These are phyloP conservation scores for human (Homo sapiens) DNA, from an alignment of 2,113 vertebrate genomes.

Conservation along the genomic window GRCh38 chr12:119111001-119111500, in stretches of 20 bases:
- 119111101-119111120: not conserved
- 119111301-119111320: not conserved
- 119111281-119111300: too few species aligned
- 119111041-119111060: not conserved
- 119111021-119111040: too few species aligned
- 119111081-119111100: not conserved
- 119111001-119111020: not conserved
- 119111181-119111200: fast-evolving
- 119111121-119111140: not conserved
- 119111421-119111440: not conserved
- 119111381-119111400: not conserved
- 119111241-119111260: fast-evolving
- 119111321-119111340: not conserved
- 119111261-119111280: too few species aligned
- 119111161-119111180: fast-evolving
- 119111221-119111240: fast-evolving
- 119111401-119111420: not conserved
- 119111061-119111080: not conserved
- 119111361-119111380: not conserved
- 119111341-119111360: not conserved
- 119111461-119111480: not conserved
- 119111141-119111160: too few species aligned
- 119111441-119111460: not conserved
- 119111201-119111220: too few species aligned
- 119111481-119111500: not conserved